These are phyloP conservation scores for Seriola aureovittata DNA, from an alignment of 2,113 vertebrate species.

Conservation along the genomic window DNA sequence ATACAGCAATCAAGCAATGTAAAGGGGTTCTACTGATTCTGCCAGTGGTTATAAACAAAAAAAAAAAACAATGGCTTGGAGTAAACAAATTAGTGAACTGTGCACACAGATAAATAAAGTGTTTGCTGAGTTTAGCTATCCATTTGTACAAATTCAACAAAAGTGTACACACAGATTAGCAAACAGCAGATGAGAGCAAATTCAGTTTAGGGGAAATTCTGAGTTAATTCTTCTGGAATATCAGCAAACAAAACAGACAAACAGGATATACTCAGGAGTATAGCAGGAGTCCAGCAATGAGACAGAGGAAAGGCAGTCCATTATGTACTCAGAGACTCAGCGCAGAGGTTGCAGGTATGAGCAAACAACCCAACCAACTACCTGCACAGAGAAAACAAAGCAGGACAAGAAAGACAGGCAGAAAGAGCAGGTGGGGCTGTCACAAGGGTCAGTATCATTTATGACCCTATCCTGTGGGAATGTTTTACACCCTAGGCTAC, in stretches of 20 bases:
- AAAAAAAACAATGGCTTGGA: background rate
- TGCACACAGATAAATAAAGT: background rate
- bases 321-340: too few relatives aligned
- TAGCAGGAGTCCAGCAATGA: background rate
- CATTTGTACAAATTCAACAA: background rate
- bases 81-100: background rate
- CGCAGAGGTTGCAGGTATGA: too few relatives aligned
- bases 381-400: too few relatives aligned
- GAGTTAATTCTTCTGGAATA: background rate
- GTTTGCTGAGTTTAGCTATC: background rate
- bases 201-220: background rate
- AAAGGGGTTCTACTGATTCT: background rate
- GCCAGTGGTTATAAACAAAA: background rate
- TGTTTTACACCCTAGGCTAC: background rate
- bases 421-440: background rate
- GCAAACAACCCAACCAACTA: too few relatives aligned
- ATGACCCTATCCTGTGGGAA: background rate
- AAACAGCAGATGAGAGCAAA: background rate
- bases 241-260: background rate
- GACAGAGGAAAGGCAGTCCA: background rate
- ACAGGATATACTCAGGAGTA: too few relatives aligned
- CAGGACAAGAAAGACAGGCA: too few relatives aligned
- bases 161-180: background rate
- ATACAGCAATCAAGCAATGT: background rate
- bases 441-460: background rate